These are phyloP conservation scores for Leptinotarsa tumamoca DNA, from an alignment of 2,888 invertebrate genomes.

Conservation along the genomic window DNA sequence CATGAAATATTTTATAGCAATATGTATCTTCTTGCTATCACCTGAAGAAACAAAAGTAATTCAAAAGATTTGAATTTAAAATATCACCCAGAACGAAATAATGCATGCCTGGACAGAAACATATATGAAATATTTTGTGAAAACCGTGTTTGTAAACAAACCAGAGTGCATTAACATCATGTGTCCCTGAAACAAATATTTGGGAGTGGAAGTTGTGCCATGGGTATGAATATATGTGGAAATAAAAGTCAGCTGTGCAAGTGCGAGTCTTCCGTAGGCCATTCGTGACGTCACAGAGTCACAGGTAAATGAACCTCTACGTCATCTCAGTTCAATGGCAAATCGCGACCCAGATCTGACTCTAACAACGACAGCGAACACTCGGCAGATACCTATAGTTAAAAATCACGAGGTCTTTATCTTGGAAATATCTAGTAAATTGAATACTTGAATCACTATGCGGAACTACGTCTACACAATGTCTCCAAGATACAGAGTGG, in stretches of 20 bases:
- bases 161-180: not conserved
- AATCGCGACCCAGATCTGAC: slow-evolving; percentile 66
- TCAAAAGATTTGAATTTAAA: not conserved
- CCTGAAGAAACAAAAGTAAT: too few species aligned
- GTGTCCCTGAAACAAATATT: slow-evolving; percentile 29
- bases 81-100: not conserved
- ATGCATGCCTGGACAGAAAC: too few species aligned
- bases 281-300: slow-evolving; percentile 67
- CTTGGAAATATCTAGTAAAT: slow-evolving; percentile 2
- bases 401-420: slow-evolving; percentile 15
- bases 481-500: slow-evolving; percentile 10
- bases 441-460: slow-evolving; percentile 13
- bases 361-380: slow-evolving; percentile 22
- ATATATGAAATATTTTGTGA: not conserved
- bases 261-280: slow-evolving; percentile 63
- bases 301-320: slow-evolving; percentile 67
- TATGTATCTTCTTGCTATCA: too few species aligned
- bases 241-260: slow-evolving; percentile 45
- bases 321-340: slow-evolving; percentile 68
- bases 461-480: slow-evolving; percentile 13
- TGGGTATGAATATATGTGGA: slow-evolving; percentile 34
- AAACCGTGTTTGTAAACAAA: slow-evolving; percentile 12
- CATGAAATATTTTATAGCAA: too few species aligned
- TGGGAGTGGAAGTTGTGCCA: slow-evolving; percentile 36
- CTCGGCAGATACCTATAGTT: slow-evolving; percentile 10